Conservation (phyloP, 2,888 invertebrate genomes). For the Drosophila borealis region DNA sequence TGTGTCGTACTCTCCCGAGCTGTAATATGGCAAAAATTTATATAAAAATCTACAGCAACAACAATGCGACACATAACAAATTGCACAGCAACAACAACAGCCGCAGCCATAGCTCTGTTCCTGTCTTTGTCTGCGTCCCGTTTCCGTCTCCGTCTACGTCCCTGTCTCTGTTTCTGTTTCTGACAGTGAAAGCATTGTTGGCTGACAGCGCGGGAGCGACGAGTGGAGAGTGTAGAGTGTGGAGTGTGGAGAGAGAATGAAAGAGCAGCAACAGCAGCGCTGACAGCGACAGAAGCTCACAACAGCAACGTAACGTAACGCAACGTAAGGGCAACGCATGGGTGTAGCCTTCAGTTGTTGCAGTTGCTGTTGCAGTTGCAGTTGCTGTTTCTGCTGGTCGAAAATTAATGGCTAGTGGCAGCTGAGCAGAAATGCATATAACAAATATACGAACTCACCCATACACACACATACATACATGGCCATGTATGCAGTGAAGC, state of each 20-base stretch:
- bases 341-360: constrained; percentile 35
- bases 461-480: constrained; percentile 2
- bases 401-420: constrained; percentile 78
- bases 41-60: constrained; percentile 64
- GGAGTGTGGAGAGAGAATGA: constrained; percentile 12
- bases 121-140: constrained; percentile 5
- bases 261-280: constrained; percentile 26
- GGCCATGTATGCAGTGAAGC: not conserved
- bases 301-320: constrained; percentile 57
- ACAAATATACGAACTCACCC: constrained; percentile 33
- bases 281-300: constrained; percentile 45
- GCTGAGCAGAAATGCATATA: constrained; percentile 63
- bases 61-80: constrained; percentile 57
- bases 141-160: not conserved
- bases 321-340: constrained; percentile 42
- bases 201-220: constrained; percentile 68
- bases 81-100: constrained; percentile 58
- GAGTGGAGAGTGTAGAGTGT: constrained; percentile 18
- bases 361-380: constrained; percentile 30
- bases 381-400: constrained; percentile 62
- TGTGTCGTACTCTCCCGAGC: constrained; percentile 53
- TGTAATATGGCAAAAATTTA: constrained; percentile 63
- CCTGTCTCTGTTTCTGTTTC: constrained; percentile 42
- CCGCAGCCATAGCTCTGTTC: constrained; percentile 31
- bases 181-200: constrained; percentile 81